Evolutionary conservation across 2,888 invertebrate species (phyloP).

Genomic region (Diploptera punctata): DNA sequence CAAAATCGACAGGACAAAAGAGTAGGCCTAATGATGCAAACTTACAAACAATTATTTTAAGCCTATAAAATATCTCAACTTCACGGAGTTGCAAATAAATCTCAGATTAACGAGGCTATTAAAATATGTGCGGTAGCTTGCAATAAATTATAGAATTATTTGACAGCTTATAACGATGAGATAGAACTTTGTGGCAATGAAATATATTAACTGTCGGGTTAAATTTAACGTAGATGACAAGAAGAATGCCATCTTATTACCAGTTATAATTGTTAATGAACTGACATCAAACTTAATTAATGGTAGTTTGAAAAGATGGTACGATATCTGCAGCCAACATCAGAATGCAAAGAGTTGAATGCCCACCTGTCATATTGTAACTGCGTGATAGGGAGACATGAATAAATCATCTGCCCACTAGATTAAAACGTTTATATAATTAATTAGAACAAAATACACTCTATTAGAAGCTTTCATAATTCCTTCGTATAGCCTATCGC

Average conservation of each 20-base stretch:
- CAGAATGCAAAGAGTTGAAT: background rate
- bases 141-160: too few relatives aligned
- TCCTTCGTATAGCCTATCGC: too few relatives aligned
- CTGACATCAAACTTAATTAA: conserved; percentile 11
- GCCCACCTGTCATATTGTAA: background rate
- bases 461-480: too few relatives aligned
- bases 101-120: too few relatives aligned
- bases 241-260: background rate
- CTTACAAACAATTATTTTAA: too few relatives aligned
- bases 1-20: too few relatives aligned
- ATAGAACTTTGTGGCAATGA: background rate
- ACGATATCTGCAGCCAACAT: background rate
- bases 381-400: background rate
- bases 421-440: background rate
- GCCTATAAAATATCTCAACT: too few relatives aligned
- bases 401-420: background rate
- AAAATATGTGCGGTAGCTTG: too few relatives aligned
- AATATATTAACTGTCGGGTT: background rate
- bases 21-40: too few relatives aligned
- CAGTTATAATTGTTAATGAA: background rate
- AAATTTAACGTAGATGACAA: background rate
- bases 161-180: too few relatives aligned
- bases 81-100: too few relatives aligned
- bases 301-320: background rate
- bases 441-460: background rate